Evolutionary conservation across 1,140 invertebrate genomes (phyloP).

Genomic region (Acromyrmex echinatior): DNA sequence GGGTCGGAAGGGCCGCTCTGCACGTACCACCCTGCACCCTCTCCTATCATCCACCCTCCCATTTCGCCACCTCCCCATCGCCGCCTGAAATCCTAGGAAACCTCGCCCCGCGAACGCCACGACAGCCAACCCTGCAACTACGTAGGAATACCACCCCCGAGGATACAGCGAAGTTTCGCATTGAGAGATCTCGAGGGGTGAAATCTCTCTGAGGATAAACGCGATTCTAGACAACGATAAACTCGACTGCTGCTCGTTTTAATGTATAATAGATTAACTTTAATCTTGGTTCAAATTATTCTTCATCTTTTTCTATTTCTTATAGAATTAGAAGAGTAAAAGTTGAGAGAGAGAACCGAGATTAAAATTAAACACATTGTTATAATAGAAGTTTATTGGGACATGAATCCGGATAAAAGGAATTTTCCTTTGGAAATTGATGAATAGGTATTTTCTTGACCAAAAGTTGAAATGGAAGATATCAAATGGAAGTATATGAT

Average conservation of each 20-base stretch:
- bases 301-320: too few species aligned
- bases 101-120: slow-evolving; percentile 74
- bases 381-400: too few species aligned
- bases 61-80: slow-evolving; percentile 51
- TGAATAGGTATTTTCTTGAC: slow-evolving; percentile 29
- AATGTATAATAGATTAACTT: too few species aligned
- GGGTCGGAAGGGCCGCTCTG: slow-evolving; percentile 61
- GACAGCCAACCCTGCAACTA: slow-evolving; percentile 61
- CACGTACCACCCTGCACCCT: slow-evolving; percentile 53
- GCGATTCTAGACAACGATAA: background rate
- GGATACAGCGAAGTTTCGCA: background rate
- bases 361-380: too few species aligned
- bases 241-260: background rate
- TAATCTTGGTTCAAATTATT: too few species aligned
- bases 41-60: slow-evolving; percentile 66
- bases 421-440: background rate
- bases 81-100: slow-evolving; percentile 70
- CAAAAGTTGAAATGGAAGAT: slow-evolving; percentile 13
- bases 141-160: slow-evolving; percentile 50
- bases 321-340: too few species aligned
- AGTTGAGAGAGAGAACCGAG: too few species aligned
- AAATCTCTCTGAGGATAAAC: slow-evolving; percentile 30
- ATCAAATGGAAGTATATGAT: slow-evolving; percentile 3
- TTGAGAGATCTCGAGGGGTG: background rate
- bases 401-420: background rate